Base-by-base conservation (phyloP, 2,113 vertebrate genomes). In the Ailuropoda melanoleuca region DNA sequence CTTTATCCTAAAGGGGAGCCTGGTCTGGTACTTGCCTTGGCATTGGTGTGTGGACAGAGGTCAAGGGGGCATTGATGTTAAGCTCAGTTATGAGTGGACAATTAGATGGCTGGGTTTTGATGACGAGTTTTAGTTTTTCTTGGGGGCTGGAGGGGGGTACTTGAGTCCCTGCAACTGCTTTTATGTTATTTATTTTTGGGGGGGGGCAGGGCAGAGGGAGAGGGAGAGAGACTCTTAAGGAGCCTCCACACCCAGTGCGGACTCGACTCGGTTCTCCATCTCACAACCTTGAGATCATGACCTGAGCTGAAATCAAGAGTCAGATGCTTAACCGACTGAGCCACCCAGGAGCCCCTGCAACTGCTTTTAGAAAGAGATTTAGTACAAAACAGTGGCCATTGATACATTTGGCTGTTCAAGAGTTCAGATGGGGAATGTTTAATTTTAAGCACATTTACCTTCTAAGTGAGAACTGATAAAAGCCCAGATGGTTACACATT, bases 291-390 rank as follows among this genome's bases (percentile, higher is more conserved):
- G 66, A 68, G 17, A 37, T 68, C 34, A 21, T 37, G 66, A 68
- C 66, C 34, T 37, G 34, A 68, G 66, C 17, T 68, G 66, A 68
- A 68, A 37, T 68, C 66, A 37, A 68, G 19, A n/a, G 66, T 37
- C 17, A 10, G 66, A 2, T 1, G 4, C 66, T 68, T n/a, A 37
- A 68, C 17, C 0, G 8, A 68, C 66, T 68, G 66, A 68, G n/a
- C 18, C n/a, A 37, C 34, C n/a, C 18, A 0, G 34, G 17, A 0
- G 18, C 18, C 17, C 64, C 56, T 96, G 81, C 56, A 60, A 8
- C 53, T 87, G 53, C 39, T 93, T 96, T 93, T 87, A 86, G 87
- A 83, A 77, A 94, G 74, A 80, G 23, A 48, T 89, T 94, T 88
- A 48, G 68, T 85, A 70, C 78, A 70, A 84, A 92, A 84, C 48